Base-by-base conservation (phyloP, 2,113 vertebrate species). In the Tachysurus fulvidraco region DNA sequence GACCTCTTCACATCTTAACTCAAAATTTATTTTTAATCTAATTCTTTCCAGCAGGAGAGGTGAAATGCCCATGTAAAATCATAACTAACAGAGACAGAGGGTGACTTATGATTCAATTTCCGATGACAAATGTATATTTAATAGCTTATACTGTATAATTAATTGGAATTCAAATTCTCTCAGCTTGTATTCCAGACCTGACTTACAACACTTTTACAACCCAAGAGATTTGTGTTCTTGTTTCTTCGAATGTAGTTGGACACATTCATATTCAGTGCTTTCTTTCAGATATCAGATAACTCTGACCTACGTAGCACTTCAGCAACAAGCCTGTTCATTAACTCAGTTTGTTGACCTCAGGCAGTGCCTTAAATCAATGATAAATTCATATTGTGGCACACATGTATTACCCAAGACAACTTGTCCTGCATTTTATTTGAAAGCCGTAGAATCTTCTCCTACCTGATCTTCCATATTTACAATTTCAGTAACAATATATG, bases 261-360 rank as follows among this genome's bases (percentile, higher is more conserved):
- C 55, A 46, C 25, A 59, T 73, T 80, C 23, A 59, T 41, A 69
- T 81, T 57, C 65, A 82, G 54, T 74, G 30, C 44, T 21, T 87
- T 76, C 36, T 41, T 71, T 12, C n/a, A 62, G 55, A 64, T n/a
- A 82, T 17, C 44, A 62, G n/a, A 83, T 52, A 54, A 52, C 44
- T 3, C 65, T 73, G 78, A 86, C 78, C 54, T 62, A 28, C 25
- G 50, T n/a, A 81, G 25, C 23, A 13, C 67, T 86, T 86, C 54
- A 73, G 13, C 55, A 28, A 36, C n/a, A 44, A 76, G 12, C 36
- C 55, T 82, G 44, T 17, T 76, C 13, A 11, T 71, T 81, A 81
- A 54, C 52, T 86, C 73, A 52, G 46, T 59, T 23, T 67, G 67
- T 30, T 76, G 79, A 83, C 85, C 57, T 76, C 80, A 83, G 85